Base-by-base conservation (phyloP, 1,140 invertebrate species). In the Drosophila carrolli region DNA sequence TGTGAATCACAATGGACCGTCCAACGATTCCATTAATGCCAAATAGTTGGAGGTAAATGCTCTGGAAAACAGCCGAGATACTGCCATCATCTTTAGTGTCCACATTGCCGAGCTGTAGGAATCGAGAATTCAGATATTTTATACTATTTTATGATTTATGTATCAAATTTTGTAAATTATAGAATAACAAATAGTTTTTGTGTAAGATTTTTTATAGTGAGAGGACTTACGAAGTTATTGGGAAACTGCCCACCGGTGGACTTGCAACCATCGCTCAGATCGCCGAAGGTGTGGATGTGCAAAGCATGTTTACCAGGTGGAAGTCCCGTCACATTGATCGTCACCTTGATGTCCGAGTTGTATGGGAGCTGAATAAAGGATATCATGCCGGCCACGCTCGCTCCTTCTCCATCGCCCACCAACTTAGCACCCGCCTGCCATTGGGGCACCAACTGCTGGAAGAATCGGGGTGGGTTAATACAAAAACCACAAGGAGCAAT, bases 271-370 rank as follows among this genome's bases (percentile, higher is more conserved):
- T 95, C 94, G 35, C 93, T 94, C n/a, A 94, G 81, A 81, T 96
- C 95, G 0, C 96, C 96, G 78, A 93, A 95, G 62, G 95, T 92
- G 89, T 97, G 96, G 19, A 97, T 94, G 86, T 97, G 96, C 73
- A 97, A 95, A 0, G 96, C 96, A 92, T 97, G 96, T 68, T 93
- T 75, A 6, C 95, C 95, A 5, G 93, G 92, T 0, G 93, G 90
- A 35, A 96, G 71, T 9, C 95, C 95, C 3, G 88, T 93, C 10
- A 95, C 92, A 75, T 94, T 93, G 10, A 95, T 95, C 2, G 91
- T 92, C 13, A 96, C 89, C 32, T 83, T 81, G 5, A 94, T 93
- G 23, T 93, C 92, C 41, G 89, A 90, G n/a, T 83, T 91, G 44
- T 92, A 90, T 1, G 90, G 81, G 7, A 90, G 68, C 51, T 91